Conservation (phyloP, 92 coral and sea anemone genomes). For the Phenganax stokvisi region DNA sequence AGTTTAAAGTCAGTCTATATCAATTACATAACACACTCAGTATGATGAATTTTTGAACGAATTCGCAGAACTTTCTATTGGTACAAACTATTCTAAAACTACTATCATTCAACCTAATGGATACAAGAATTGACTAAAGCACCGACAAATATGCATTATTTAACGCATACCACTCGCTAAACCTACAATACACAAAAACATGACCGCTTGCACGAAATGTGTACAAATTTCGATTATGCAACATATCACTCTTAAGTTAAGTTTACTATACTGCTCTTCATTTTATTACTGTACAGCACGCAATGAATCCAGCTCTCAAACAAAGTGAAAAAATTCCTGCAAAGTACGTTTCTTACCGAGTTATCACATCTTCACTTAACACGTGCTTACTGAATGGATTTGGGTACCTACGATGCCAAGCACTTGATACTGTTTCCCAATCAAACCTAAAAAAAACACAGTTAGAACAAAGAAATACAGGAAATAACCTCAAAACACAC, state of each 20-base stretch:
- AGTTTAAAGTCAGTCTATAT: background rate
- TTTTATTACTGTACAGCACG: background rate
- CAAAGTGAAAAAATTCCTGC: background rate
- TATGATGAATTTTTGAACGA: too few relatives aligned
- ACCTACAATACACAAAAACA: too few relatives aligned
- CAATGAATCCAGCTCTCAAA: background rate
- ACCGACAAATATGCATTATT: too few relatives aligned
- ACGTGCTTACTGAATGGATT: conserved; percentile 97
- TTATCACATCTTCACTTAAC: conserved; percentile 85
- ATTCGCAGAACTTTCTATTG: too few relatives aligned
- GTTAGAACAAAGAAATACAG: background rate
- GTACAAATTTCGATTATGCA: too few relatives aligned
- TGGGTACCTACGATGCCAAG: conserved; percentile 89
- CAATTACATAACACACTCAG: background rate
- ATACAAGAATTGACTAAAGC: too few relatives aligned
- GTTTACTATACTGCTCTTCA: too few relatives aligned
- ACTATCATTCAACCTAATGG: too few relatives aligned
- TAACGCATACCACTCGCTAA: too few relatives aligned
- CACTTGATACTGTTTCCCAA: conserved; percentile 85
- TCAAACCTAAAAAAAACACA: conserved; percentile 53
- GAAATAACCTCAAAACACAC: background rate
- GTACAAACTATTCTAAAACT: too few relatives aligned
- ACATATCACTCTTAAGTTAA: too few relatives aligned
- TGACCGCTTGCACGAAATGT: too few relatives aligned
- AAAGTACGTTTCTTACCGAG: conserved; percentile 51